These are phyloP conservation scores for Addax nasomaculatus DNA, from an alignment of 2,113 vertebrate genomes.

Conservation along the genomic window DNA sequence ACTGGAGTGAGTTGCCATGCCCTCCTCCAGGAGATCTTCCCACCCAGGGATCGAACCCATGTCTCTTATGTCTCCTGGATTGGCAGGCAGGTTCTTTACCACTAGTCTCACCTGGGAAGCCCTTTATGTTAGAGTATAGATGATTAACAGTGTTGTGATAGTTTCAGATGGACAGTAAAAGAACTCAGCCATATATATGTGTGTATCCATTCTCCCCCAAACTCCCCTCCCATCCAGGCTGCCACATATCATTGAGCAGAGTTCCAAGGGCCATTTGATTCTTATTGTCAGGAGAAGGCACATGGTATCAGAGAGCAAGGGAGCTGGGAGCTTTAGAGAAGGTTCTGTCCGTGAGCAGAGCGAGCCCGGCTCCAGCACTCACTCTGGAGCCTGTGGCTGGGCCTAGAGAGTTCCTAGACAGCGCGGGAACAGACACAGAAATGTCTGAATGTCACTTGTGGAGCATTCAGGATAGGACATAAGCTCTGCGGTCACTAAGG, in stretches of 20 bases:
- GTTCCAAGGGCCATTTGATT: not conserved
- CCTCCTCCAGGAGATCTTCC: not conserved
- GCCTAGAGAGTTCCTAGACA: not conserved
- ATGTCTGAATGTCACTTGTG: no score
- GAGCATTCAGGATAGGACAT: not conserved
- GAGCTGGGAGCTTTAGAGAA: not conserved
- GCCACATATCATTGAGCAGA: not conserved
- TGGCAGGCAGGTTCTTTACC: not conserved
- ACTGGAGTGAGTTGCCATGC: not conserved
- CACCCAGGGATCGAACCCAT: not conserved
- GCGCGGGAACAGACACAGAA: accelerated
- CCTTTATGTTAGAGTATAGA: not conserved
- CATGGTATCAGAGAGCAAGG: not conserved
- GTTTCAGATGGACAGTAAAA: not conserved
- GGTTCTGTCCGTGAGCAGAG: not conserved
- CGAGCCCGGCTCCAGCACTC: not conserved
- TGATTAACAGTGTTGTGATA: not conserved
- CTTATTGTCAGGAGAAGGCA: not conserved
- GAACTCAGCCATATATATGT: not conserved
- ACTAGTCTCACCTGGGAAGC: not conserved
- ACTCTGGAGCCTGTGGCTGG: not conserved
- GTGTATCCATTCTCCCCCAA: not conserved
- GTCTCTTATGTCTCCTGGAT: not conserved
- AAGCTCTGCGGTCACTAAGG: not conserved
- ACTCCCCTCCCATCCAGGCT: not conserved